A percentile compares a stretch with the other conserved stretches of the same genome.
phyloP scores from a whole-genome alignment of 2,888 invertebrate species.

The Neria commutata region DNA sequence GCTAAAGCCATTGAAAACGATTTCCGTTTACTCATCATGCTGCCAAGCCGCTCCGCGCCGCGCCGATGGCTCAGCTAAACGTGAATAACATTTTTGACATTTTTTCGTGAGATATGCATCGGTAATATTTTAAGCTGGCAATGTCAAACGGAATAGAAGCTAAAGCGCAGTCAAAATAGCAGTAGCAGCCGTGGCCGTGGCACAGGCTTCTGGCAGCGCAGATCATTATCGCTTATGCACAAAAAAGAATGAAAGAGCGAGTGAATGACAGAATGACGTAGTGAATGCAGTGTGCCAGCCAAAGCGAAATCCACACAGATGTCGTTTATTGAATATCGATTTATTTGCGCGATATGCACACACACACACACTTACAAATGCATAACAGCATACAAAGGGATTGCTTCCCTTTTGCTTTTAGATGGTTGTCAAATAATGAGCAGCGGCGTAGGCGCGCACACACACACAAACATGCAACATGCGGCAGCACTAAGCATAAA shows the following conservation, averaged over 20 bases:
- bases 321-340: slow-evolving; percentile 57
- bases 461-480: slow-evolving; percentile 9
- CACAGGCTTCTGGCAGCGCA: not conserved
- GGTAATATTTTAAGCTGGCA: slow-evolving; percentile 18
- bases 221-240: slow-evolving; percentile 11
- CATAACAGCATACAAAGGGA: slow-evolving; percentile 45
- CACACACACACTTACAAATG: slow-evolving; percentile 47
- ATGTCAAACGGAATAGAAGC: not conserved
- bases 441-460: slow-evolving; percentile 1
- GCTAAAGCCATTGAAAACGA: no score
- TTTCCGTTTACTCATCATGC: no score
- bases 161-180: not conserved
- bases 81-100: slow-evolving; percentile 41
- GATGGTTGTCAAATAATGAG: slow-evolving; percentile 19
- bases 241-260: no score
- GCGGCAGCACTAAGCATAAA: slow-evolving; percentile 2
- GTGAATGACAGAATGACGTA: not conserved
- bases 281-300: not conserved
- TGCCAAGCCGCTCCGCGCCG: no score
- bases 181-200: not conserved
- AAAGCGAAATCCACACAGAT: slow-evolving; percentile 48
- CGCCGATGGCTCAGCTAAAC: no score
- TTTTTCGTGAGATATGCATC: slow-evolving; percentile 48
- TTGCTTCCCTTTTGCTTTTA: slow-evolving; percentile 29
- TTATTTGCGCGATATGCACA: slow-evolving; percentile 40